Percentiles rank a stretch among this genome's conserved stretches.
phyloP scores from a whole-genome alignment of 1,140 invertebrate species.

The Battus philenor region DNA sequence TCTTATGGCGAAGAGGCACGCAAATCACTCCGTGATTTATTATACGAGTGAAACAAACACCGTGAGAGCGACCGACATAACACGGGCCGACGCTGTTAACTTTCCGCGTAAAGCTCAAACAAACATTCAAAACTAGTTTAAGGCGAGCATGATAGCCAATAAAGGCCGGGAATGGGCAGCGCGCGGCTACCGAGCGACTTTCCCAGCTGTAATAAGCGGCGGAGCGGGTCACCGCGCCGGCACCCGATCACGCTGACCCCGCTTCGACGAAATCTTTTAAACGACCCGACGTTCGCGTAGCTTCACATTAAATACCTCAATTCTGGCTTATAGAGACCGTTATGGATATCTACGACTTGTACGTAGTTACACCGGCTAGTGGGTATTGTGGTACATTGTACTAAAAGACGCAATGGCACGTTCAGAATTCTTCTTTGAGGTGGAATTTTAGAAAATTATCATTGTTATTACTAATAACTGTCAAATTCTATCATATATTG shows the following conservation, averaged over 20 bases:
- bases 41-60: constrained; percentile 39
- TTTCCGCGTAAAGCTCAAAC: constrained; percentile 58
- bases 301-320: constrained; percentile 3
- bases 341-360: constrained; percentile 2
- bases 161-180: constrained; percentile 57
- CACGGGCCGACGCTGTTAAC: constrained; percentile 33
- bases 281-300: constrained; percentile 2
- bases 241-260: constrained; percentile 9
- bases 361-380: constrained; percentile 3
- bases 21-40: constrained; percentile 46
- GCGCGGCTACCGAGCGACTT: constrained; percentile 54
- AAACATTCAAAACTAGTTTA: constrained; percentile 65
- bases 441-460: no score
- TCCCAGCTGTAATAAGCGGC: constrained; percentile 54
- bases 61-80: constrained; percentile 52
- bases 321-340: constrained; percentile 5
- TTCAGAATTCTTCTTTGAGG: no score
- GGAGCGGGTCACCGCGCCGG: constrained; percentile 27
- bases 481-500: no score
- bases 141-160: constrained; percentile 64
- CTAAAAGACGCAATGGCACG: no score
- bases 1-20: constrained; percentile 58
- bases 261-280: constrained; percentile 15
- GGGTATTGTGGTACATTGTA: not conserved
- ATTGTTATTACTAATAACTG: no score